phyloP scores from a whole-genome alignment of 2,888 invertebrate genomes.

The Nudaria mundana region DNA sequence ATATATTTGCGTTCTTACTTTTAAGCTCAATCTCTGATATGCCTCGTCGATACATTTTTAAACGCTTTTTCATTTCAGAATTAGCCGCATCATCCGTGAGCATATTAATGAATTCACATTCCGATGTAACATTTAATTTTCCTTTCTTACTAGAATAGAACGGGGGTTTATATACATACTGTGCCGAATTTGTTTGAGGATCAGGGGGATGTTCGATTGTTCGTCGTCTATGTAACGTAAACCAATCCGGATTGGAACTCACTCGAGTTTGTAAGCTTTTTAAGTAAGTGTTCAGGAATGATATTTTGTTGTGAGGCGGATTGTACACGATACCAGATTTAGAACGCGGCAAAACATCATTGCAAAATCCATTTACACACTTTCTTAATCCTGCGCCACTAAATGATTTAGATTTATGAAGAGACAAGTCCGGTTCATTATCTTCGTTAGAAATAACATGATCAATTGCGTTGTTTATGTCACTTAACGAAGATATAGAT shows the following conservation, averaged over 20 bases:
- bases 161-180: constrained; percentile 40
- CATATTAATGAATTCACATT: constrained; percentile 67
- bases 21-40: constrained; percentile 67
- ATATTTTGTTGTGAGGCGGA: constrained; percentile 70
- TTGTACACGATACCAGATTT: constrained; percentile 64
- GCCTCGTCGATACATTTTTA: constrained; percentile 76
- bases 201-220: constrained; percentile 49
- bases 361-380: constrained; percentile 35
- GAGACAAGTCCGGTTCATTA: constrained; percentile 42
- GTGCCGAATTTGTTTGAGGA: constrained; percentile 37
- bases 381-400: constrained; percentile 50
- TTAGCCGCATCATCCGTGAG: constrained; percentile 66
- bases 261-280: constrained; percentile 71
- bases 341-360: constrained; percentile 54
- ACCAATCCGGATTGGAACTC: constrained; percentile 69
- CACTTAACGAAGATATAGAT: constrained; percentile 45
- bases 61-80: constrained; percentile 72
- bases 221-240: constrained; percentile 54
- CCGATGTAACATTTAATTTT: constrained; percentile 58
- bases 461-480: constrained; percentile 40
- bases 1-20: constrained; percentile 42
- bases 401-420: constrained; percentile 72
- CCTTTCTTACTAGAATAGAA: constrained; percentile 39
- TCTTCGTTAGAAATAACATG: constrained; percentile 42
- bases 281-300: constrained; percentile 76